Evolutionary conservation across 2,113 vertebrate species (phyloP).

Genomic region (Podarcis raffonei): DNA sequence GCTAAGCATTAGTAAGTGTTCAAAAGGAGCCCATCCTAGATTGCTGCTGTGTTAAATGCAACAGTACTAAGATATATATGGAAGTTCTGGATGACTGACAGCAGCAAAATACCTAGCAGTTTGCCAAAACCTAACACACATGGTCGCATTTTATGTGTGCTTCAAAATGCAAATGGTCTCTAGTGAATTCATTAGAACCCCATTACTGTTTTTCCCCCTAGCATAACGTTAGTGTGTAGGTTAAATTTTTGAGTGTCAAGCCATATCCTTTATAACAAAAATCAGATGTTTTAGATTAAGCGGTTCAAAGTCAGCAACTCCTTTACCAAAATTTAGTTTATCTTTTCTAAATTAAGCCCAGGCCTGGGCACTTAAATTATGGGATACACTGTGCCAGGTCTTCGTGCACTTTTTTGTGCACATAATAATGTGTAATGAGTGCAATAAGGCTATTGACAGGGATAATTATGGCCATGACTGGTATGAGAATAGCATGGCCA

Average conservation of each 20-base stretch:
- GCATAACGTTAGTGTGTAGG: slow-evolving; percentile 43
- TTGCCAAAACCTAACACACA: slow-evolving; percentile 67
- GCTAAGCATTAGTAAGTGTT: slow-evolving; percentile 41
- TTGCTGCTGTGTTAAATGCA: slow-evolving; percentile 52
- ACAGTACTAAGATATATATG: slow-evolving; percentile 38
- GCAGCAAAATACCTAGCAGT: slow-evolving; percentile 64
- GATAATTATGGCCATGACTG: neutral
- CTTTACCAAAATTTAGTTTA: neutral
- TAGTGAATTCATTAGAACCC: slow-evolving; percentile 67
- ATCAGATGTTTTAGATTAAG: slow-evolving; percentile 61
- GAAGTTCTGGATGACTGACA: slow-evolving; percentile 37
- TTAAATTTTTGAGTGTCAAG: slow-evolving; percentile 56
- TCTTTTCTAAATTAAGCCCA: slow-evolving; percentile 35
- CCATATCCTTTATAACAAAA: slow-evolving; percentile 49
- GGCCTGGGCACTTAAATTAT: neutral
- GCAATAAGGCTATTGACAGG: slow-evolving; percentile 15
- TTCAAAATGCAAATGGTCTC: slow-evolving; percentile 69
- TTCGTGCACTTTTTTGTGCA: neutral
- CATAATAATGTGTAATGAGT: slow-evolving; percentile 11
- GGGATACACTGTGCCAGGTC: neutral
- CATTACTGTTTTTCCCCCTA: slow-evolving; percentile 53
- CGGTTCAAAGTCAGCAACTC: slow-evolving; percentile 14
- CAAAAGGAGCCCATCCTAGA: slow-evolving; percentile 35
- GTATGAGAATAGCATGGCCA: neutral
- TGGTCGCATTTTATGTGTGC: slow-evolving; percentile 70